phyloP scores from a whole-genome alignment of 2,797 vertebrate species.

The Platalea minor region DNA sequence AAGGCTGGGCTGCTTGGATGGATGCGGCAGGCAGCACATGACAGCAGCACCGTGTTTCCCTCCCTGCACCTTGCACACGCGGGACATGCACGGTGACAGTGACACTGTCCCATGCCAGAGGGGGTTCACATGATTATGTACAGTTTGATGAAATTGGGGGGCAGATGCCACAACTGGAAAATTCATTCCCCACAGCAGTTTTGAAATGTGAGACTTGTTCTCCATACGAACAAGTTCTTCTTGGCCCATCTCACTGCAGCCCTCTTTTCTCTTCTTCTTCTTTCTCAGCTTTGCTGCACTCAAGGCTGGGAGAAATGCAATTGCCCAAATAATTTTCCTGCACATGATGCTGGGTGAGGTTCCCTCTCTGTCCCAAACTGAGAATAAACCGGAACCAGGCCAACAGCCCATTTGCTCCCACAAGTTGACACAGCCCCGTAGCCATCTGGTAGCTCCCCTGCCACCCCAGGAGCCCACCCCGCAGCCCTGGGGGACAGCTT shows the following conservation, averaged over 20 bases:
- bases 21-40: background rate
- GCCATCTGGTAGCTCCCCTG: fast-evolving
- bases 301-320: background rate
- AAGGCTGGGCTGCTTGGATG: background rate
- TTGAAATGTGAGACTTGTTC: background rate
- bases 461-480: fast-evolving
- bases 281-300: background rate
- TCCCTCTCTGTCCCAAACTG: background rate
- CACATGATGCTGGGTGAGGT: background rate
- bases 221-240: background rate
- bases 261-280: background rate
- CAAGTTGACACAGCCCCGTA: fast-evolving
- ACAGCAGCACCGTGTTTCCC: background rate
- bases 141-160: background rate
- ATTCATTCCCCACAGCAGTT: background rate
- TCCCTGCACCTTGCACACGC: fast-evolving
- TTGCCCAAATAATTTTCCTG: background rate
- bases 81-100: fast-evolving
- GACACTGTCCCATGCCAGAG: fast-evolving
- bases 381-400: background rate
- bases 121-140: too few species aligned
- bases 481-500: background rate
- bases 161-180: background rate
- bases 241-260: background rate
- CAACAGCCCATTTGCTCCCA: background rate